phyloP scores from a whole-genome alignment of 1,140 invertebrate genomes.

The Drosophila prosaltans region DNA sequence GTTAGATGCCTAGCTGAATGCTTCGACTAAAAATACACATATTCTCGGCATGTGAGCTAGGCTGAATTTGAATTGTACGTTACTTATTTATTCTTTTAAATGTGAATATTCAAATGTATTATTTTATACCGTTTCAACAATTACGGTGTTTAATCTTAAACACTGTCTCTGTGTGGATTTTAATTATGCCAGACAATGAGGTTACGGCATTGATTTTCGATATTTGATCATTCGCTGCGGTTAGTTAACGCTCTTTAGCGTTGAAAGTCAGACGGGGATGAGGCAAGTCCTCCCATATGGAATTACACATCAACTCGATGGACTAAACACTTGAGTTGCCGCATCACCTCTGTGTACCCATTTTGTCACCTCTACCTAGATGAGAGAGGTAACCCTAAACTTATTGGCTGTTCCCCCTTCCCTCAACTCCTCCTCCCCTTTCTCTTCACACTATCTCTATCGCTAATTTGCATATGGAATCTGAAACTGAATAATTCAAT shows the following conservation, averaged over 20 bases:
- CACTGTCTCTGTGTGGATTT: constrained; percentile 49
- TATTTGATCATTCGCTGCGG: constrained; percentile 80
- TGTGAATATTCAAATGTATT: too few relatives aligned
- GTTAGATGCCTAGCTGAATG: too few relatives aligned
- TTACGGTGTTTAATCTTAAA: too few relatives aligned
- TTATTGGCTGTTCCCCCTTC: background rate
- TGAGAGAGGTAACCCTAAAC: constrained; percentile 20
- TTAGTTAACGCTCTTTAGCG: constrained; percentile 79
- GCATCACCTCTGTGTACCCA: constrained; percentile 7
- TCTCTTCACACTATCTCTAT: background rate
- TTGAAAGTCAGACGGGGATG: constrained; percentile 21
- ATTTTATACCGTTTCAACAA: too few relatives aligned
- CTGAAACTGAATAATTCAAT: constrained; percentile 13
- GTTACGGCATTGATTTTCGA: constrained; percentile 78
- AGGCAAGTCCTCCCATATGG: constrained; percentile 48
- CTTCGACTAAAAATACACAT: too few relatives aligned
- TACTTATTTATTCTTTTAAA: too few relatives aligned
- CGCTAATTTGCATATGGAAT: constrained; percentile 1
- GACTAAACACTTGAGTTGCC: constrained; percentile 61
- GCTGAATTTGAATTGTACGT: too few relatives aligned
- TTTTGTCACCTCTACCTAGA: constrained; percentile 52
- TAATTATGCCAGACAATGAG: constrained; percentile 76
- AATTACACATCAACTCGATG: constrained; percentile 48
- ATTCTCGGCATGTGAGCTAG: too few relatives aligned
- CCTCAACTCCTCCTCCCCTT: background rate